These are phyloP conservation scores for Pectinophora gossypiella DNA, from an alignment of 1,140 invertebrate genomes.

Conservation along the genomic window DNA sequence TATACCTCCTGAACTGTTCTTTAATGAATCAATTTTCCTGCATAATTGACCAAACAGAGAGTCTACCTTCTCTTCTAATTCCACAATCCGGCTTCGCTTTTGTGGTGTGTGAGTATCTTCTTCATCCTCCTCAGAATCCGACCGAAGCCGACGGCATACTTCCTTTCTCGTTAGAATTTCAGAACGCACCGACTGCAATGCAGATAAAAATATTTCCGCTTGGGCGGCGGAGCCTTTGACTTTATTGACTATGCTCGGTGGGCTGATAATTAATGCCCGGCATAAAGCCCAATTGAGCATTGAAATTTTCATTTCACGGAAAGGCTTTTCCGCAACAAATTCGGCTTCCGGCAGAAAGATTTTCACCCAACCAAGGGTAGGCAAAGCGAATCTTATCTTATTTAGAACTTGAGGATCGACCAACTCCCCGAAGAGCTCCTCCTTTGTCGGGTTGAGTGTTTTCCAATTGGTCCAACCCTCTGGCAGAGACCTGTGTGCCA, in stretches of 20 bases:
- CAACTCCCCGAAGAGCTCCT: slow-evolving; percentile 1
- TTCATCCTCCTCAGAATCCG: not conserved
- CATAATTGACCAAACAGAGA: too few relatives aligned
- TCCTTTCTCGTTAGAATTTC: not conserved
- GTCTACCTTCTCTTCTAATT: not conserved
- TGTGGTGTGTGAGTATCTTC: not conserved
- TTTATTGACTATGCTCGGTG: slow-evolving; percentile 17
- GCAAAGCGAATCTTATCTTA: slow-evolving; percentile 22
- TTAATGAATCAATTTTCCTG: too few relatives aligned
- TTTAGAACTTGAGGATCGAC: slow-evolving; percentile 22
- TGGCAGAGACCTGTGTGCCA: not conserved
- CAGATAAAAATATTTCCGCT: not conserved
- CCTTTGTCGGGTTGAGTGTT: not conserved
- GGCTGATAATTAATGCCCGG: slow-evolving; percentile 25
- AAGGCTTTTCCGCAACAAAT: slow-evolving; percentile 19
- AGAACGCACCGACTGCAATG: not conserved
- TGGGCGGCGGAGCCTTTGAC: slow-evolving; percentile 18
- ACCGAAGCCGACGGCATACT: not conserved
- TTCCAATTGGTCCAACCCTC: slow-evolving; percentile 5
- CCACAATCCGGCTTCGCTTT: not conserved
- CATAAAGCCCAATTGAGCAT: slow-evolving; percentile 31
- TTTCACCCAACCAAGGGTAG: slow-evolving; percentile 17
- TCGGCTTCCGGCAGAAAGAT: slow-evolving; percentile 16
- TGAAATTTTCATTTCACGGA: slow-evolving; percentile 17
- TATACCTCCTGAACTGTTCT: too few relatives aligned